A percentile compares a stretch with the other conserved stretches of the same genome.
Evolutionary conservation across 1,140 invertebrate species (phyloP).

Genomic region (Neodiprion lecontei): DNA sequence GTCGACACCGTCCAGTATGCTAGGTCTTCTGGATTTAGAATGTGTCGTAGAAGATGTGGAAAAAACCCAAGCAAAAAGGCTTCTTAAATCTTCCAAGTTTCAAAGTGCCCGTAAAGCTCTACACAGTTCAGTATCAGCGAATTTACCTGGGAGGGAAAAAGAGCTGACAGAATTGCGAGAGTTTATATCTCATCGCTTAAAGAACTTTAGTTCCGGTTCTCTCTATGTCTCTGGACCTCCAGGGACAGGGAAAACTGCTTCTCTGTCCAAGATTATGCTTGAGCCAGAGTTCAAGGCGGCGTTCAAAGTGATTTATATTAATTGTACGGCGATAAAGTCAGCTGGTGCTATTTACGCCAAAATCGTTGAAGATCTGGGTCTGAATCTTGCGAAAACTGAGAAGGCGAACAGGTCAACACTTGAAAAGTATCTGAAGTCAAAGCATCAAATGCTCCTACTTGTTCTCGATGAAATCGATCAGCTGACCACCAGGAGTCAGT

Average conservation of each 20-base stretch:
- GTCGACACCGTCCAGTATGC: conserved; percentile 40
- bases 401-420: conserved; percentile 70
- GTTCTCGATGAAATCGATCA: conserved; percentile 98
- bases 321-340: conserved; percentile 83
- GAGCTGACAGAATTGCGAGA: conserved; percentile 74
- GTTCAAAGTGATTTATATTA: conserved; percentile 77
- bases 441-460: conserved; percentile 75
- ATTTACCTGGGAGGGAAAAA: conserved; percentile 78
- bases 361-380: conserved; percentile 71
- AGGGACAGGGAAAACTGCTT: conserved; percentile 96
- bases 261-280: conserved; percentile 76
- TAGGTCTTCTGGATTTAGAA: conserved; percentile 37
- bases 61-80: conserved; percentile 38
- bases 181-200: conserved; percentile 75
- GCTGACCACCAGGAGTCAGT: conserved; percentile 81
- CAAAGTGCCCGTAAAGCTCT: conserved; percentile 69
- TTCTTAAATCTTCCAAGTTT: conserved; percentile 56
- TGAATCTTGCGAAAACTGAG: conserved; percentile 62
- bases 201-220: conserved; percentile 74
- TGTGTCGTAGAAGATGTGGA: conserved; percentile 27
- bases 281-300: conserved; percentile 64
- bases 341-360: conserved; percentile 75
- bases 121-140: conserved; percentile 72
- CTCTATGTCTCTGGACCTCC: conserved; percentile 95
- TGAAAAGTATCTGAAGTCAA: conserved; percentile 70